Evolutionary conservation across 2,888 invertebrate genomes (phyloP), one percentile per base, ranked within the genome.

Genomic region (Cephus spinipes): DNA sequence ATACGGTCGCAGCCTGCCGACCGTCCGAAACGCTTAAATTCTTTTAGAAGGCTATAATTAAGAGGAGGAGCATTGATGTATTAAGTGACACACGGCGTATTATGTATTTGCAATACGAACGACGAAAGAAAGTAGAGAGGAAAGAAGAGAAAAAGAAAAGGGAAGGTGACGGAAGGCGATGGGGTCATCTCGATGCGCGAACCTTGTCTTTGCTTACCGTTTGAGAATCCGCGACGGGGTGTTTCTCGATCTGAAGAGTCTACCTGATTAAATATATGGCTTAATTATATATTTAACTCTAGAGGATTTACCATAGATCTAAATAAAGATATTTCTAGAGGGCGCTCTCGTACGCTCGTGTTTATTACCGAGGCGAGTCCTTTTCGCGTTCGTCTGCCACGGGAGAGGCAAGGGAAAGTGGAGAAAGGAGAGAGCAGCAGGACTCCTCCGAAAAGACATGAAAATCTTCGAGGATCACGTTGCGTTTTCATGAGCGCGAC

Each of bases 241-340:
- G 90, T 89, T 87, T 85, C 40, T 85, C 83, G 85, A 86, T 89
- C 90, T 89, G 90, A 90, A 89, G 89, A 90, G 89, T 90, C 89
- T 90, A 90, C 90, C 90, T 90, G 90, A 90, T 90, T 90, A 90
- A 90, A 90, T 90, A 89, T 90, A 90, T 90, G 90, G 88, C 89
- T 90, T 90, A 90, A 90, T 90, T 90, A 87, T 90, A 90, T 90
- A 40, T 40, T 40, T 90, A 90, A 90, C 90, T 90, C 90, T 90
- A 89, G 90, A 90, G 90, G 90, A 89, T 89, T 90, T 90, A 90
- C 90, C 89, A 89, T 88, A 88, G 88, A 88, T 84, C 85, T 85
- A 85, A 85, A 86, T 79, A 76, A 81, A 80, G 85, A 83, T 85
- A 87, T 86, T 86, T 87, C 84, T 85, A 84, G 83, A 84, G 85